phyloP scores from a whole-genome alignment of 2,113 vertebrate genomes.

The Sprattus sprattus region DNA sequence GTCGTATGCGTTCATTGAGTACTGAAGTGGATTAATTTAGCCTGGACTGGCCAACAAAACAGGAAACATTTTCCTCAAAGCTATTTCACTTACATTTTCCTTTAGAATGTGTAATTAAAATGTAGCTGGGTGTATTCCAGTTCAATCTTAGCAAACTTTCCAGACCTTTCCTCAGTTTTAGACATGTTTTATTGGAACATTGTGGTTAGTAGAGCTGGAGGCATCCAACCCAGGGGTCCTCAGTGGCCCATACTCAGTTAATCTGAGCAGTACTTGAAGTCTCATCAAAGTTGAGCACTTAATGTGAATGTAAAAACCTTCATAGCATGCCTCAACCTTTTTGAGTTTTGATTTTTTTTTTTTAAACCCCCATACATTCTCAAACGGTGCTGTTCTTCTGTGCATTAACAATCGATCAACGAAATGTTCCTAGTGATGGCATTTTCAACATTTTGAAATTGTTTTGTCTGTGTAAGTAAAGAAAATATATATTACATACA shows the following conservation, averaged over 20 bases:
- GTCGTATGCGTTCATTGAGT: background rate
- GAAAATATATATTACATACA: slow-evolving; percentile 16
- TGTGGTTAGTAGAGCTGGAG: background rate
- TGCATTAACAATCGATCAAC: background rate
- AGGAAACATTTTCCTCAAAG: background rate
- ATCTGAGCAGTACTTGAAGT: slow-evolving; percentile 17
- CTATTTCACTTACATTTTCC: background rate
- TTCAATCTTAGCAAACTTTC: background rate
- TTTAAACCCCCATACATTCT: background rate
- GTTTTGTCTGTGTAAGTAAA: slow-evolving; percentile 16
- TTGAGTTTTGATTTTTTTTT: background rate
- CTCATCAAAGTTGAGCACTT: background rate
- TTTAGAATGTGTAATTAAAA: background rate
- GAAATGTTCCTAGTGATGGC: background rate
- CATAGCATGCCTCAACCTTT: slow-evolving; percentile 1
- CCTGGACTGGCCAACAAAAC: background rate
- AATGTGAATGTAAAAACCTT: slow-evolving; percentile 16
- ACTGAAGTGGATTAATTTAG: background rate
- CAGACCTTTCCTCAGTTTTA: background rate
- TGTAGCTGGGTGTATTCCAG: background rate
- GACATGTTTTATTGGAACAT: background rate
- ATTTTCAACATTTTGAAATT: background rate
- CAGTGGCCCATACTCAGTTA: background rate
- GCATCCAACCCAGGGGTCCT: background rate
- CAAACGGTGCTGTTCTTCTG: slow-evolving; percentile 10